These are phyloP conservation scores for Hypotaenidia philippensis DNA, from an alignment of 2,797 vertebrate genomes.

Conservation along the genomic window DNA sequence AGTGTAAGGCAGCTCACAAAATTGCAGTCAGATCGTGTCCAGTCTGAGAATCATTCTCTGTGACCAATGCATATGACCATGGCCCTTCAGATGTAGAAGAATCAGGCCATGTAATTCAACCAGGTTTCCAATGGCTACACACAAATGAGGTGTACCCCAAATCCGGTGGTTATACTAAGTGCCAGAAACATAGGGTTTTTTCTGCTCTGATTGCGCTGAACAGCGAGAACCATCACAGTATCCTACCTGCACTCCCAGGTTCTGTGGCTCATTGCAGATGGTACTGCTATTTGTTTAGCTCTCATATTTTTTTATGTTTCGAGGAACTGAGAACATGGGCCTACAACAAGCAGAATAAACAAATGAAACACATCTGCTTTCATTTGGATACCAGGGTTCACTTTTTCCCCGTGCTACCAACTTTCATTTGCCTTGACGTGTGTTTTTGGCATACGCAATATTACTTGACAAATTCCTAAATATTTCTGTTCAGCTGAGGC, in stretches of 20 bases:
- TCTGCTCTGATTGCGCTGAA: background rate
- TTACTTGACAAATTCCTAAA: background rate
- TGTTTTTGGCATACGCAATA: background rate
- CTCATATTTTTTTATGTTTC: background rate
- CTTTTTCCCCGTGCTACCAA: background rate
- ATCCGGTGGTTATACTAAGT: background rate
- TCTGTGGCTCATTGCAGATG: rapidly evolving
- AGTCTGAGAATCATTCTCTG: background rate
- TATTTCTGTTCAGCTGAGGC: background rate
- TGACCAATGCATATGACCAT: background rate
- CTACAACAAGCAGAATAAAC: background rate
- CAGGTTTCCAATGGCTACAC: background rate
- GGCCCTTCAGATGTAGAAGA: background rate
- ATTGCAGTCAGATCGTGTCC: background rate
- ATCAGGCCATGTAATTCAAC: background rate
- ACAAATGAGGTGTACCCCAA: background rate
- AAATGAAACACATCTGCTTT: background rate
- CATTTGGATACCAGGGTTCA: background rate
- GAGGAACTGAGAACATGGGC: background rate
- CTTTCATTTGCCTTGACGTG: background rate
- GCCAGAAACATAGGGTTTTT: background rate
- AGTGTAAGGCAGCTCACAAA: background rate
- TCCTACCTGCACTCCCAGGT: background rate
- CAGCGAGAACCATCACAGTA: background rate
- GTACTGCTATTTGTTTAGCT: background rate